Conservation (phyloP, 2,888 invertebrate genomes). For the Fragum whitleyi region DNA sequence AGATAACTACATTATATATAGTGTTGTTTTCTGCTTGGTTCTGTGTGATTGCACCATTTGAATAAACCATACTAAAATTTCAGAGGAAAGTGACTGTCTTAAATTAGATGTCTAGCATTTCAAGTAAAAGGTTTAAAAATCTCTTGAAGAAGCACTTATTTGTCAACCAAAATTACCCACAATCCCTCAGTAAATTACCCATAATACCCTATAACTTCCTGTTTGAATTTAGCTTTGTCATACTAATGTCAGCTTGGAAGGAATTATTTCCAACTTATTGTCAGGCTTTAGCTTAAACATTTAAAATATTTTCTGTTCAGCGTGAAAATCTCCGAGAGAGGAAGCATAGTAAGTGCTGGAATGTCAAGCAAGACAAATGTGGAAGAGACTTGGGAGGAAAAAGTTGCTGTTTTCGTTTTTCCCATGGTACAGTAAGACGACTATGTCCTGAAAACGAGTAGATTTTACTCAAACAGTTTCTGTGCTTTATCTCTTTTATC, state of each 20-base stretch:
- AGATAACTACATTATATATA: no score
- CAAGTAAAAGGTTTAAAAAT: neutral
- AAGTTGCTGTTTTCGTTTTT: no score
- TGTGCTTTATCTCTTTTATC: no score
- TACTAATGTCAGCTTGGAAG: slow-evolving; percentile 32
- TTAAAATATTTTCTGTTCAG: slow-evolving; percentile 16
- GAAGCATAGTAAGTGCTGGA: neutral
- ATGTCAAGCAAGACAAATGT: neutral
- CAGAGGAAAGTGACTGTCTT: neutral
- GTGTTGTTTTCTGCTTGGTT: no score
- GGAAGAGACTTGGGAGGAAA: no score
- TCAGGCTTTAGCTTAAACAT: slow-evolving; percentile 10
- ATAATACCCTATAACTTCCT: slow-evolving; percentile 39
- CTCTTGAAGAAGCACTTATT: slow-evolving; percentile 24
- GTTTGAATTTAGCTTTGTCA: slow-evolving; percentile 33
- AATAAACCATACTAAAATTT: no score
- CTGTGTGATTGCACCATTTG: no score
- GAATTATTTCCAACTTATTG: slow-evolving; percentile 19
- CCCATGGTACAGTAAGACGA: no score
- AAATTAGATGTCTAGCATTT: neutral
- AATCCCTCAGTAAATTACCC: slow-evolving; percentile 37
- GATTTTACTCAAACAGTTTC: no score
- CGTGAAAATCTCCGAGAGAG: neutral
- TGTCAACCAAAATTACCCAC: slow-evolving; percentile 32
- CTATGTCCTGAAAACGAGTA: no score